A percentile compares a stretch with the other conserved stretches of the same genome.
Conservation (phyloP, 2,888 invertebrate genomes). For the Silvanus unidentatus region DNA sequence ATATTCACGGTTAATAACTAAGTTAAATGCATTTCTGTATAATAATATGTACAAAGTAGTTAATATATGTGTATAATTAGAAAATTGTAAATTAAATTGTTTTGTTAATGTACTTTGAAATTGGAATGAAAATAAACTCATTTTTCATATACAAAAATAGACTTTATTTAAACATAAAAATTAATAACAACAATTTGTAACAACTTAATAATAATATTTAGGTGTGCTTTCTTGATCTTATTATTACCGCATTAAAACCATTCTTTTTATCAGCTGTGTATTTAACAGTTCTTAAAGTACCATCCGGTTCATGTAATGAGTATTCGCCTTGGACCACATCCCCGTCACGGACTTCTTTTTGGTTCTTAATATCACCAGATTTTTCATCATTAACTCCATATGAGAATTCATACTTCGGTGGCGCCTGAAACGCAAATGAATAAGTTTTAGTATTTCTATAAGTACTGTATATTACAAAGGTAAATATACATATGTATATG, state of each 20-base stretch:
- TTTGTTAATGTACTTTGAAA: too few relatives aligned
- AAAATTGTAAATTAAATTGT: too few relatives aligned
- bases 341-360: conserved; percentile 51
- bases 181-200: too few relatives aligned
- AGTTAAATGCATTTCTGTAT: conserved; percentile 5
- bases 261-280: conserved; percentile 54
- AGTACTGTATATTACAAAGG: too few relatives aligned
- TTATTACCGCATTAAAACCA: conserved; percentile 46
- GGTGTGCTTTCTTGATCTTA: conserved; percentile 38
- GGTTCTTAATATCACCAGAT: conserved; percentile 54
- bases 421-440: conserved; percentile 29
- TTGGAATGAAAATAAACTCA: too few relatives aligned
- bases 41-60: conserved; percentile 1
- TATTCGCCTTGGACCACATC: conserved; percentile 53
- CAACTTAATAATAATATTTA: too few relatives aligned
- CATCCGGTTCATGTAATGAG: conserved; percentile 54
- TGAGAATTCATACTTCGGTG: conserved; percentile 54
- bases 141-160: too few relatives aligned
- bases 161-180: too few relatives aligned
- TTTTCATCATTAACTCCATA: conserved; percentile 53
- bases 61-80: not conserved
- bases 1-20: conserved; percentile 10
- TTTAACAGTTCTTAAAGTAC: conserved; percentile 52
- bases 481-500: too few relatives aligned
- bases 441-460: too few relatives aligned